These are phyloP conservation scores for Chloebia gouldiae DNA, from an alignment of 2,113 vertebrate species.

Conservation along the genomic window DNA sequence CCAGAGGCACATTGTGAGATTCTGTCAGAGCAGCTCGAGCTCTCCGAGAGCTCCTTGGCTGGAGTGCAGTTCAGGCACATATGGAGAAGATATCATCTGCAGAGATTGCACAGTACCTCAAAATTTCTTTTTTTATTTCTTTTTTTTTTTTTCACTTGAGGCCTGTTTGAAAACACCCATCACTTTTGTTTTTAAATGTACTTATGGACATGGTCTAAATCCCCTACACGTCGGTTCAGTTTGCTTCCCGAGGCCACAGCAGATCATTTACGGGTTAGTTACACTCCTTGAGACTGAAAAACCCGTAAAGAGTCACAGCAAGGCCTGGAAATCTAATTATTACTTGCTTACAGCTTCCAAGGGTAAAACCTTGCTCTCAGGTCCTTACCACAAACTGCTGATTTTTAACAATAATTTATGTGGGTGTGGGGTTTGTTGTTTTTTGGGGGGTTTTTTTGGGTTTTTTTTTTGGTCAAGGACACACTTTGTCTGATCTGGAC, in stretches of 20 bases:
- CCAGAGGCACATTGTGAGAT: background rate
- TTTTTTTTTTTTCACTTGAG: background rate
- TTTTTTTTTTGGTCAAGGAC: background rate
- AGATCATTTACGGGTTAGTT: slow-evolving; percentile 30
- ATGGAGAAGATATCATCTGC: slow-evolving; percentile 63
- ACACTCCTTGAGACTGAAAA: slow-evolving; percentile 31
- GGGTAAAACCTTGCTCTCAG: slow-evolving; percentile 61
- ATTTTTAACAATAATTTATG: slow-evolving; percentile 62
- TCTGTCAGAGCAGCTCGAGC: slow-evolving; percentile 28
- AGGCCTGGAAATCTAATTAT: slow-evolving; percentile 60
- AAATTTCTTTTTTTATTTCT: background rate
- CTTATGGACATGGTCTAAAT: slow-evolving; percentile 36
- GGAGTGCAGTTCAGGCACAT: background rate
- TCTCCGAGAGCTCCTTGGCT: slow-evolving; percentile 41
- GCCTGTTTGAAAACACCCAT: background rate
- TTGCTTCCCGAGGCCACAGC: slow-evolving; percentile 15
- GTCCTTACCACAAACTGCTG: slow-evolving; percentile 37
- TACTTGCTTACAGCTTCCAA: slow-evolving; percentile 41
- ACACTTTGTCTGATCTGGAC: background rate
- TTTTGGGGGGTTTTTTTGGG: no score
- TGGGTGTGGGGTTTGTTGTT: background rate
- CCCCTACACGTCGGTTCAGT: background rate
- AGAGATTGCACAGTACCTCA: slow-evolving; percentile 23
- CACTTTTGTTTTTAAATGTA: slow-evolving; percentile 26
- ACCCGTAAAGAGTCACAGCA: background rate